A percentile compares a stretch with the other conserved stretches of the same genome.
Evolutionary conservation across 2,888 invertebrate species (phyloP).

Genomic region (Arctia plantaginis): DNA sequence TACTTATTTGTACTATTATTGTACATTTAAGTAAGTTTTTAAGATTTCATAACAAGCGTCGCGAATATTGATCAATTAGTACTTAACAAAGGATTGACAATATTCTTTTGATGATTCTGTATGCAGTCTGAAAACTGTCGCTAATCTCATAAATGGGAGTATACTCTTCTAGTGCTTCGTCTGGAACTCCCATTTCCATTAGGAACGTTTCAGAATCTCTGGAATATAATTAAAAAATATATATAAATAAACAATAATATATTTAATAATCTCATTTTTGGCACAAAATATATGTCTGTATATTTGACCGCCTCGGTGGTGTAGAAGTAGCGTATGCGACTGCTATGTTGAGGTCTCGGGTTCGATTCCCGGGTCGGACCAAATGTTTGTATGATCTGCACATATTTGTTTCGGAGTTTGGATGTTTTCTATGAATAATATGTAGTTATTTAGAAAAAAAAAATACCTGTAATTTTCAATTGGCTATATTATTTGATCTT

Average conservation of each 20-base stretch:
- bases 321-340: no score
- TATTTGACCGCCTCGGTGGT: no score
- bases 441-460: no score
- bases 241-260: not conserved
- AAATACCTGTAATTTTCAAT: no score
- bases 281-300: not conserved
- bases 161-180: slow-evolving; percentile 6
- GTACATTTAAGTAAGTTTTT: not conserved
- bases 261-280: not conserved
- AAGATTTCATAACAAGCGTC: not conserved
- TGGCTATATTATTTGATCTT: no score
- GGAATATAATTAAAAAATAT: no score
- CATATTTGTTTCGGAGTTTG: no score
- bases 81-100: slow-evolving; percentile 41
- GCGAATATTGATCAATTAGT: not conserved
- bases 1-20: not conserved
- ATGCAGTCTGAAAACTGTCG: slow-evolving; percentile 20
- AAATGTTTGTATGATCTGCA: no score
- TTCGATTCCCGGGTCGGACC: no score
- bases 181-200: slow-evolving; percentile 13
- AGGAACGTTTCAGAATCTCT: slow-evolving; percentile 11
- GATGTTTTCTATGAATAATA: no score
- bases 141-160: slow-evolving; percentile 1
- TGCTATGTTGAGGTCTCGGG: no score
- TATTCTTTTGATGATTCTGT: slow-evolving; percentile 51